Evolutionary conservation across 2,888 invertebrate genomes (phyloP).

Genomic region (Temnothorax rugatulus): DNA sequence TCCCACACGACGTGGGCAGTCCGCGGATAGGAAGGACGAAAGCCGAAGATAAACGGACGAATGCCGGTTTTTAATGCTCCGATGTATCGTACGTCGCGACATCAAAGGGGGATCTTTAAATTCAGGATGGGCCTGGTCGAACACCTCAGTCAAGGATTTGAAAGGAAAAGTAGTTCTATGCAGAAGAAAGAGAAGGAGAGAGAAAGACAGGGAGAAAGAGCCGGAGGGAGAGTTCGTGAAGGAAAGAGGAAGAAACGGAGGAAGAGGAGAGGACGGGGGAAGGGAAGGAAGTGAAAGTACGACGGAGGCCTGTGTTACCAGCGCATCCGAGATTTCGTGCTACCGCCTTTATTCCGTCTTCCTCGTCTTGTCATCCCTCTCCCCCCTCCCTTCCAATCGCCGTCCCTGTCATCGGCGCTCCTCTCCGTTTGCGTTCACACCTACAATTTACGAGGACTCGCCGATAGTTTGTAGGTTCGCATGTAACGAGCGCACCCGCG

Average conservation of each 20-base stretch:
- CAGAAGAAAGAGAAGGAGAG: conserved; percentile 58
- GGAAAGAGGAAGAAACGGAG: conserved; percentile 72
- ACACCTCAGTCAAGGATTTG: conserved; percentile 79
- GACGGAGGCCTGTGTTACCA: conserved; percentile 76
- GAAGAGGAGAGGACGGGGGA: conserved; percentile 77
- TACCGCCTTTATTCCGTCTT: conserved; percentile 62
- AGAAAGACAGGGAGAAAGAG: conserved; percentile 48
- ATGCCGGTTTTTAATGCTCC: not conserved
- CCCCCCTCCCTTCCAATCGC: conserved; percentile 6
- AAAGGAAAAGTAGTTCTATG: conserved; percentile 83
- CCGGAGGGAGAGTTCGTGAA: conserved; percentile 55
- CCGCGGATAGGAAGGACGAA: conserved; percentile 55
- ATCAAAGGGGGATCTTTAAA: conserved; percentile 64
- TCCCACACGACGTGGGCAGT: conserved; percentile 70
- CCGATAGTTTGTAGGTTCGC: conserved; percentile 70
- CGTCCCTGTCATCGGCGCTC: conserved; percentile 19
- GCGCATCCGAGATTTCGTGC: conserved; percentile 81
- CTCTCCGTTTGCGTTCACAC: conserved; percentile 56
- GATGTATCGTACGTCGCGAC: conserved; percentile 30
- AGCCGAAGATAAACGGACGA: conserved; percentile 36
- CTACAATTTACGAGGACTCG: conserved; percentile 59
- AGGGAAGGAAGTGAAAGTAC: conserved; percentile 86
- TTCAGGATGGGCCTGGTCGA: conserved; percentile 81
- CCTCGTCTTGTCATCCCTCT: conserved; percentile 36
- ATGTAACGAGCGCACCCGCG: conserved; percentile 66